Conservation (phyloP, 2,113 vertebrate species). For the Ranitomeya imitator region DNA sequence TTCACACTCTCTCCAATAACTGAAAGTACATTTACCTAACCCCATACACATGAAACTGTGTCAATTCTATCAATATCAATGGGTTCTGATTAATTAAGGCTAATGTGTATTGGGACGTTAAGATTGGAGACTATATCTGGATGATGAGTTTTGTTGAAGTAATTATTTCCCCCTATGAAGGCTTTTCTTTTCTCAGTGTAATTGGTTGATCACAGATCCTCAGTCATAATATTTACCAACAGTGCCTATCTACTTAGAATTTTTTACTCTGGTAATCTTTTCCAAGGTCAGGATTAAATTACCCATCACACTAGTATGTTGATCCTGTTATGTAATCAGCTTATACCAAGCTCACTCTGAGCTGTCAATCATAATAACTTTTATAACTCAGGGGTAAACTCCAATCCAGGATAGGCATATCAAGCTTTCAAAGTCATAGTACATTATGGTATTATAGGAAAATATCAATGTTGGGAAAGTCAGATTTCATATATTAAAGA, state of each 20-base stretch:
- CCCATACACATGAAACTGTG: too few species aligned
- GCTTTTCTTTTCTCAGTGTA: background rate
- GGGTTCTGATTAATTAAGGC: too few species aligned
- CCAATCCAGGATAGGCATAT: constrained; percentile 4
- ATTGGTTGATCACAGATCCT: background rate
- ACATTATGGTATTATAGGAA: constrained; percentile 14
- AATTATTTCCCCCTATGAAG: background rate
- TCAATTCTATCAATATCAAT: too few species aligned
- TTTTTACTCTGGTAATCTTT: constrained; percentile 36
- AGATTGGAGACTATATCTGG: too few species aligned
- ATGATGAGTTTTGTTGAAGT: too few species aligned
- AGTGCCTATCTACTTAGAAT: background rate
- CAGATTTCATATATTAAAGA: background rate
- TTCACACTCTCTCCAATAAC: too few species aligned
- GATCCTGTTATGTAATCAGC: constrained; percentile 53
- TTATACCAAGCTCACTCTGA: constrained; percentile 40
- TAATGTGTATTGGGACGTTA: too few species aligned
- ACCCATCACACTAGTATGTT: constrained; percentile 39
- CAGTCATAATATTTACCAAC: background rate
- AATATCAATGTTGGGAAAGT: background rate
- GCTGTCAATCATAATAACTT: constrained; percentile 49
- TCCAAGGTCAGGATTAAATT: constrained; percentile 54
- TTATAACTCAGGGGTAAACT: constrained; percentile 44
- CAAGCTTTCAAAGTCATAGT: background rate
- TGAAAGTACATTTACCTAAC: too few species aligned